Evolutionary conservation across 2,888 invertebrate genomes (phyloP), one percentile per base, ranked within the genome.

Genomic region (Escarpia spicata): DNA sequence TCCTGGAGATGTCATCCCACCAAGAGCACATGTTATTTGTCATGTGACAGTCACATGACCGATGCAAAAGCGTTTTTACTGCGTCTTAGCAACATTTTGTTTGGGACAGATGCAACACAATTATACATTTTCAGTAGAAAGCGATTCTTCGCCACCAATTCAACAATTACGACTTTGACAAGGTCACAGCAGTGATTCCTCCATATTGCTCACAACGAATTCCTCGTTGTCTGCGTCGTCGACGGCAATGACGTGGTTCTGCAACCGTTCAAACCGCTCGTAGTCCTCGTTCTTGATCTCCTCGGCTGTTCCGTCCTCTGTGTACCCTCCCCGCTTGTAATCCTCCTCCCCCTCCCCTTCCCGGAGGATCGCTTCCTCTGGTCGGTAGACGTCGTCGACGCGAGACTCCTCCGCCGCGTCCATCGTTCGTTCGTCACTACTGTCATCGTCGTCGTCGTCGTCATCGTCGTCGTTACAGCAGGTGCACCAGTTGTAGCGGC

Each of bases 301-400:
- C 75, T 75, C 75, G 26, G 75, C 75, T 75, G 75, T 75, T 75
- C 75, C 75, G 19, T 75, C 75, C 2, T 75, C 75, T 6, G 75
- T 26, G 75, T 75, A 75, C 19, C 75, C 75, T 75, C 75, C 75
- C 75, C 75, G 75, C 75, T 75, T 75, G n/a, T 75, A 75, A 75
- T 75, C 75, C 75, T 75, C 75, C 75, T 26, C 75, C 4, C 26
- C 75, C 19, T 75, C 37, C 37, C 37, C 75, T 26, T 75, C 75
- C n/a, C 26, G 75, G 6, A 75, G 75, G 75, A 75, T 75, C 26
- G 75, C n/a, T 4, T 75, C 75, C n/a, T 75, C 75, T 26, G 75
- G 75, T 6, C 75, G 75, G 75, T 75, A 75, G 26, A 75, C 75
- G n/a, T 75, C 75, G 26, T 75, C 75, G 26, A 75, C 75, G 3